A percentile compares a stretch with the other conserved stretches of the same genome.
These are phyloP conservation scores for Koerneria pararmatus DNA, from an alignment of 2,888 invertebrate genomes.

Conservation along the genomic window DNA sequence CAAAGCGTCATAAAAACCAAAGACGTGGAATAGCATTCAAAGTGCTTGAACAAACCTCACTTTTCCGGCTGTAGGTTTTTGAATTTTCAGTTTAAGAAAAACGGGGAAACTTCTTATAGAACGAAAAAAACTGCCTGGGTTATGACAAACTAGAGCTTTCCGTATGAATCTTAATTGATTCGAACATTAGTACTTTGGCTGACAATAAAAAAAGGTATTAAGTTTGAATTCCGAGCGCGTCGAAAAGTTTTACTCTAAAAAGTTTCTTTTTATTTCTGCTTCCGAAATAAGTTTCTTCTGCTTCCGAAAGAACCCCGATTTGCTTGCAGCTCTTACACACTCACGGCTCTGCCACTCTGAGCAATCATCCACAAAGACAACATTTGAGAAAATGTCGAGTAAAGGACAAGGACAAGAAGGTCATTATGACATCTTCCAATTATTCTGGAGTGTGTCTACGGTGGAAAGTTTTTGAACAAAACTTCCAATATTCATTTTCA, in stretches of 20 bases:
- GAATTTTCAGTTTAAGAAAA: not conserved
- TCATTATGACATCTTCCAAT: no score
- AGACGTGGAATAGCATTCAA: no score
- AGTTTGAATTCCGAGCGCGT: no score
- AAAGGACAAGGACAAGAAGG: conserved; percentile 30
- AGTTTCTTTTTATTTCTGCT: no score
- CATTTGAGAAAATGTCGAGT: conserved; percentile 45
- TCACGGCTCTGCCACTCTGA: conserved; percentile 36
- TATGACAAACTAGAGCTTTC: not conserved
- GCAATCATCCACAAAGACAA: conserved; percentile 46
- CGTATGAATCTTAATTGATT: not conserved
- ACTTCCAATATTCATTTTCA: no score
- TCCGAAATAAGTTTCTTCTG: no score
- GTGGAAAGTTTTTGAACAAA: no score
- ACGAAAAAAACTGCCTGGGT: not conserved
- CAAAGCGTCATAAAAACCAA: not conserved
- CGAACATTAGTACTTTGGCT: not conserved
- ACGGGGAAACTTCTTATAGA: not conserved
- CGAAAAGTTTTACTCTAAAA: no score
- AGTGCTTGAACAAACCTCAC: no score
- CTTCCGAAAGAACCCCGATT: not conserved
- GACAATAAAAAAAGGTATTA: not conserved
- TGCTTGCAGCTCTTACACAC: conserved; percentile 41
- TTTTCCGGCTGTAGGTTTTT: no score
- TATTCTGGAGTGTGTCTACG: no score